phyloP scores from a whole-genome alignment of 2,797 vertebrate genomes.

The Clarias fuscus region DNA sequence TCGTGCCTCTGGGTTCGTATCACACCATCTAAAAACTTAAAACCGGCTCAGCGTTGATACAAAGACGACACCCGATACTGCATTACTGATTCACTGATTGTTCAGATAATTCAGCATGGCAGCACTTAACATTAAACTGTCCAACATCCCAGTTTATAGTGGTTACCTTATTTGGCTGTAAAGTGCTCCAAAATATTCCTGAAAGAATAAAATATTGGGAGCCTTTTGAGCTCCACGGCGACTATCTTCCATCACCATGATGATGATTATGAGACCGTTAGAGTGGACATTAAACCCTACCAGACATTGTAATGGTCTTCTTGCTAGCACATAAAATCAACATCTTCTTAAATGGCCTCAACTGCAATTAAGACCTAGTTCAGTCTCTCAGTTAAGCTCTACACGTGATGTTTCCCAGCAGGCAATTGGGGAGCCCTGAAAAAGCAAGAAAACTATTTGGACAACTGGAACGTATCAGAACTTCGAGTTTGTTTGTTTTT shows the following conservation, averaged over 20 bases:
- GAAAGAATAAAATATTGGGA: neutral
- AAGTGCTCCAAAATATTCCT: neutral
- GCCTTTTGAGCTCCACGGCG: neutral
- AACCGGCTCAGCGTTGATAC: neutral
- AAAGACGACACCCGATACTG: neutral
- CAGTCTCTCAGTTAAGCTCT: neutral
- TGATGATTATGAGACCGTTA: neutral
- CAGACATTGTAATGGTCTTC: neutral
- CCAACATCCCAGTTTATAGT: neutral
- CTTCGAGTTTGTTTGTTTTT: slow-evolving; percentile 52
- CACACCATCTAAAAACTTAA: neutral
- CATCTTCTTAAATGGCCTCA: neutral
- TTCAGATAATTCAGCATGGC: neutral
- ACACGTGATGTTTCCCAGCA: neutral
- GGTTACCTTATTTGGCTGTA: neutral
- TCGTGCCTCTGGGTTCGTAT: neutral
- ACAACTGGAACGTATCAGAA: slow-evolving; percentile 83
- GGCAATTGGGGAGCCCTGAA: slow-evolving; percentile 57
- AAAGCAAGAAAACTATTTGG: slow-evolving; percentile 72
- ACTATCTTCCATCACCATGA: neutral
- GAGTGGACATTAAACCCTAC: neutral
- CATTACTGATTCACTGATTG: neutral
- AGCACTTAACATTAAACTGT: neutral
- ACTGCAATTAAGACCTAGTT: neutral
- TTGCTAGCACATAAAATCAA: neutral